Percentiles rank a stretch among this genome's conserved stretches.
These are phyloP conservation scores for Candoia aspera DNA, from an alignment of 2,113 vertebrate genomes.

Conservation along the genomic window DNA sequence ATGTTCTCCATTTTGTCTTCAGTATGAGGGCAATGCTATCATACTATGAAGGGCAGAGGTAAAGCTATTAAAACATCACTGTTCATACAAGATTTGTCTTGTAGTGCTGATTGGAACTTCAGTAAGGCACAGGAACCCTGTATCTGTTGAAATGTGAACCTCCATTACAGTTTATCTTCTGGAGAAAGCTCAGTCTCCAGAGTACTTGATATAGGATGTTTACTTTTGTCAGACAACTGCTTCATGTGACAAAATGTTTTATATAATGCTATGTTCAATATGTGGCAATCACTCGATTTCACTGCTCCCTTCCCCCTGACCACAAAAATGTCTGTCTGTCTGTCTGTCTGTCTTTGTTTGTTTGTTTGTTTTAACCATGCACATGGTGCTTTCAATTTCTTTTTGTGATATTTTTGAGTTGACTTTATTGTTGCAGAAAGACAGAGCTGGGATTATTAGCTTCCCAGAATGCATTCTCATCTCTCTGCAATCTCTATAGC, in stretches of 20 bases:
- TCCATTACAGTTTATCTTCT: neutral
- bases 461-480: too few species aligned
- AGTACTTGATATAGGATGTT: neutral
- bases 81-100: neutral
- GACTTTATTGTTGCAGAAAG: too few species aligned
- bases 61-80: conserved; percentile 14
- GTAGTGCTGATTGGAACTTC: neutral
- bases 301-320: too few species aligned
- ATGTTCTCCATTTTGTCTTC: conserved; percentile 36
- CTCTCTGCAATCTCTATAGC: too few species aligned
- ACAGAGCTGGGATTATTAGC: too few species aligned
- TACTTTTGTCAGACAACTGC: neutral
- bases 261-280: neutral
- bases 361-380: too few species aligned
- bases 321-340: too few species aligned
- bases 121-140: neutral
- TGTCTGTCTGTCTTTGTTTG: too few species aligned
- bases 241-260: neutral
- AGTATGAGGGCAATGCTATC: neutral
- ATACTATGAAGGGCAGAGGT: conserved; percentile 38
- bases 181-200: neutral
- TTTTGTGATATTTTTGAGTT: too few species aligned
- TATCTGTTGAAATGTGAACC: conserved; percentile 20
- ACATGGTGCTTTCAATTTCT: too few species aligned
- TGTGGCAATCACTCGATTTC: neutral